Percentiles rank a stretch among this genome's conserved stretches.
Evolutionary conservation across 2,888 invertebrate species (phyloP).

Genomic region (Buathra laborator): DNA sequence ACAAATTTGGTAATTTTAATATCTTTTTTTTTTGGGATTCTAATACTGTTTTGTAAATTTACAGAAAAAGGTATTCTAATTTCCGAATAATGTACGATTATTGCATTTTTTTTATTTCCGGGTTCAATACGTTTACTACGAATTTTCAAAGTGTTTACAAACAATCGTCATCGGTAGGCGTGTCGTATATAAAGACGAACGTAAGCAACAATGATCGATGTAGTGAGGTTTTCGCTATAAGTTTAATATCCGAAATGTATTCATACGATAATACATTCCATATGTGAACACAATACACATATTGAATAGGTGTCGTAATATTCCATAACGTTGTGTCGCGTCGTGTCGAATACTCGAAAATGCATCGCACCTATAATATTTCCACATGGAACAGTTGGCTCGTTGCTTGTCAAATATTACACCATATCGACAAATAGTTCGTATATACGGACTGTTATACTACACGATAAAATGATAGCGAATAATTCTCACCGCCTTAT

Average conservation of each 20-base stretch:
- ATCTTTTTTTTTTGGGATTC: too few relatives aligned
- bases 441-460: neutral
- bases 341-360: slow-evolving; percentile 32
- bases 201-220: slow-evolving; percentile 29
- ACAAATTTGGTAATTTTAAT: too few relatives aligned
- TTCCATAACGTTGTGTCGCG: slow-evolving; percentile 26
- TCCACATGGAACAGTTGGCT: slow-evolving; percentile 34
- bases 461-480: neutral
- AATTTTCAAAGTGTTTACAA: too few relatives aligned
- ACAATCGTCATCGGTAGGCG: too few relatives aligned
- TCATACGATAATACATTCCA: slow-evolving; percentile 25
- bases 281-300: slow-evolving; percentile 1
- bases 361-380: slow-evolving; percentile 47
- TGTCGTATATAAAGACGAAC: slow-evolving; percentile 20
- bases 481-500: neutral
- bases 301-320: neutral
- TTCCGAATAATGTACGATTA: too few relatives aligned
- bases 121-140: too few relatives aligned
- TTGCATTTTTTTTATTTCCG: too few relatives aligned
- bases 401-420: slow-evolving; percentile 14
- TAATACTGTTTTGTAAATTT: too few relatives aligned
- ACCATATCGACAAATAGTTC: slow-evolving; percentile 20
- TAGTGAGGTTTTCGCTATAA: slow-evolving; percentile 38
- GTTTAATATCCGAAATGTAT: slow-evolving; percentile 51
- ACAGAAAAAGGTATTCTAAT: too few relatives aligned